Evolutionary conservation across 2,888 invertebrate genomes (phyloP).

Genomic region (Leptinotarsa juncta): DNA sequence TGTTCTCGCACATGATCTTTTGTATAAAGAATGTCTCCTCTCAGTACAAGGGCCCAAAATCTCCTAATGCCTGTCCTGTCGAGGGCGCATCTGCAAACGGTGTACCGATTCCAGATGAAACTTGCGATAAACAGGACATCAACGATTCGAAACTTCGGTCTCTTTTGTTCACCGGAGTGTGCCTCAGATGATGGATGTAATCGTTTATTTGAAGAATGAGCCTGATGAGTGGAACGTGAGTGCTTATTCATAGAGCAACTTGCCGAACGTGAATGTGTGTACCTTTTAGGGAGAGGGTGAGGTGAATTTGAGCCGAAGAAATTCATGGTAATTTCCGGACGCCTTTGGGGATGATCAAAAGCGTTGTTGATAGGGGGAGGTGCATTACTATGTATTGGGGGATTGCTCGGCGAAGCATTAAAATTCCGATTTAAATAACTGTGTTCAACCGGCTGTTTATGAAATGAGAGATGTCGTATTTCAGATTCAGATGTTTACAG

Average conservation of each 20-base stretch:
- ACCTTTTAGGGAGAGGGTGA: conserved; percentile 23
- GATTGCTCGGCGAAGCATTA: not conserved
- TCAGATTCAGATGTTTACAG: not conserved
- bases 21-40: too few relatives aligned
- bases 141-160: conserved; percentile 21
- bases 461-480: not conserved
- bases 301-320: conserved; percentile 20
- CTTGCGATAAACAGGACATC: conserved; percentile 20
- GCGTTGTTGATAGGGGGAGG: not conserved
- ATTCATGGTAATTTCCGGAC: conserved; percentile 6
- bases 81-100: not conserved
- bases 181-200: conserved; percentile 35
- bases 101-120: conserved; percentile 23
- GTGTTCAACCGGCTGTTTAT: conserved; percentile 3
- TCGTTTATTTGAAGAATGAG: conserved; percentile 35
- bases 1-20: too few relatives aligned
- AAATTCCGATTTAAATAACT: conserved; percentile 11
- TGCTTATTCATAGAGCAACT: conserved; percentile 18
- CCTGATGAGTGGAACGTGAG: conserved; percentile 25
- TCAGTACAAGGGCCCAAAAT: not conserved
- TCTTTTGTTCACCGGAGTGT: conserved; percentile 32
- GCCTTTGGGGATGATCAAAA: conserved; percentile 4
- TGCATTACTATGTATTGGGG: not conserved
- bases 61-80: not conserved
- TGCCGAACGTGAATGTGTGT: not conserved